Evolutionary conservation across 2,797 vertebrate genomes (phyloP).

Genomic region (Streptopelia turtur): DNA sequence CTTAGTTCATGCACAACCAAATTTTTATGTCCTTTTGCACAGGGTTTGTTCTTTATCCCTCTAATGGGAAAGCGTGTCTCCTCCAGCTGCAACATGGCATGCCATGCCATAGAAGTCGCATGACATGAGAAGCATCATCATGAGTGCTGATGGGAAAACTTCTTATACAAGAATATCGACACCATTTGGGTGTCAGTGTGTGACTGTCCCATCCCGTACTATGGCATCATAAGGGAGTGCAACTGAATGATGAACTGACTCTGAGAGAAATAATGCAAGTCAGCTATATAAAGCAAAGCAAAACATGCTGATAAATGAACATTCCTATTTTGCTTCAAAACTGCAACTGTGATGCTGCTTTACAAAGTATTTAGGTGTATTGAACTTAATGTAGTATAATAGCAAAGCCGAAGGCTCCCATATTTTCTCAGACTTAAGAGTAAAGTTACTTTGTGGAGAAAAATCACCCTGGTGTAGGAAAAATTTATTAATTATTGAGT

Average conservation of each 20-base stretch:
- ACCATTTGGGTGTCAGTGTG: neutral
- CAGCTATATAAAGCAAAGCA: neutral
- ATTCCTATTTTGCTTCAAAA: neutral
- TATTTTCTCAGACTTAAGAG: neutral
- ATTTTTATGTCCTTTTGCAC: neutral
- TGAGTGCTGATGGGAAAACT: neutral
- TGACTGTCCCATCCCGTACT: neutral
- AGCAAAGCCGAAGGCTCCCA: neutral
- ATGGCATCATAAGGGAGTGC: neutral
- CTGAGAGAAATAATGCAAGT: neutral
- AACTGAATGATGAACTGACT: neutral
- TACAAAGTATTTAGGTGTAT: neutral
- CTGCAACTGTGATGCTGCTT: neutral
- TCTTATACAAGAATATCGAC: neutral
- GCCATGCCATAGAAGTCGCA: neutral
- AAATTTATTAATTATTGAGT: slow-evolving; percentile 8
- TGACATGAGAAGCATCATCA: neutral
- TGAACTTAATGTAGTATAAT: neutral
- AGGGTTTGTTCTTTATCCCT: neutral
- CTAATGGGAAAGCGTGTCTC: neutral
- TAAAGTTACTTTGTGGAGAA: neutral
- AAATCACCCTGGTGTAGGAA: neutral
- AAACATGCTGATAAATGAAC: neutral
- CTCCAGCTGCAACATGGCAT: neutral
- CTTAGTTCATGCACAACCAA: neutral